Evolutionary conservation across 2,113 vertebrate species (phyloP), one percentile per base, ranked within the genome.

Genomic region (Syngnathus typhle): DNA sequence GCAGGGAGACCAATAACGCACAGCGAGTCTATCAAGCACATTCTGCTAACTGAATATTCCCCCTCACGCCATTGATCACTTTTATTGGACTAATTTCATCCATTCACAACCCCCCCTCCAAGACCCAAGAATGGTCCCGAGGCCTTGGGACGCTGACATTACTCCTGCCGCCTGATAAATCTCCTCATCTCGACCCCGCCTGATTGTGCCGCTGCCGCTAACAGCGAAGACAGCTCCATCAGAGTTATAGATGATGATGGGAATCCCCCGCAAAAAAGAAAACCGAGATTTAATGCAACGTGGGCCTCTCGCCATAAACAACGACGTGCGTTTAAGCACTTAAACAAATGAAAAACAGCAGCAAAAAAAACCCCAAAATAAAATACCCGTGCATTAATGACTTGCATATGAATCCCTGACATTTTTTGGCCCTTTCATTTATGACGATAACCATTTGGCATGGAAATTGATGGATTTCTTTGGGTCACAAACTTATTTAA

Each of bases 131-230:
- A 46, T 41, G 71, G 18, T 65, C 75, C 62, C 3, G 60, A 58
- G 71, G 71, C 74, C 52, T 73, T 71, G 73, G 69, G 71, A 47
- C 2, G 68, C 60, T 73, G 78, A 75, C 79, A 80, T 78, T 54
- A 19, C 68, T 72, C 69, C 62, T 69, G 21, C 46, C 6, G 66
- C 41, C 58, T 23, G 60, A 81, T 87, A 85, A 81, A 88, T 82
- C 86, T 82, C 75, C 11, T 62, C 69, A 65, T 81, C 77, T 69
- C 16, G 71, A 60, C 55, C 68, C 58, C 43, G 27, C 65, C 73
- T 56, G 75, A 64, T 58, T 71, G 49, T 69, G 11, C 60, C 58
- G 59, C 78, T 59, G 80, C 73, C 62, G 75, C 70, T 64, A 71
- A 73, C 71, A 54, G 73, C 66, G 56, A 69, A 47, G 63, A 70